A percentile compares a stretch with the other conserved stretches of the same genome.
Evolutionary conservation across 2,888 invertebrate species (phyloP).

Genomic region (Heteromurus nitidus): DNA sequence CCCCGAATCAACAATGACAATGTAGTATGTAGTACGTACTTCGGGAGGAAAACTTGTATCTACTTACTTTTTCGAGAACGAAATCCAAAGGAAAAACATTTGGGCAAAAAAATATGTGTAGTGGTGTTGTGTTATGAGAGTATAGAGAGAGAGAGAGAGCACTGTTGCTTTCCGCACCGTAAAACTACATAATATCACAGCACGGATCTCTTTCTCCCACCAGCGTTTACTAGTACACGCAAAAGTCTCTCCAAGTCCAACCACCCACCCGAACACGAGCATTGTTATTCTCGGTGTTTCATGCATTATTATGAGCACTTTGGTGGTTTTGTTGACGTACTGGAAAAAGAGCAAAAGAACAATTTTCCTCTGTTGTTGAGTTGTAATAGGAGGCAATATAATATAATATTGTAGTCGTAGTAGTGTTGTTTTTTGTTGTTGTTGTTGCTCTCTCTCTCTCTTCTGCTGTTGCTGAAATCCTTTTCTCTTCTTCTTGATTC

Average conservation of each 20-base stretch:
- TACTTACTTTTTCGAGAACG: too few species aligned
- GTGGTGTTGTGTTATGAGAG: too few species aligned
- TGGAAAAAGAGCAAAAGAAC: slow-evolving; percentile 23
- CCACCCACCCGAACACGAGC: not conserved
- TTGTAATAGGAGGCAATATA: not conserved
- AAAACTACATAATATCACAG: not conserved
- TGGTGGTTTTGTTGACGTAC: slow-evolving; percentile 40
- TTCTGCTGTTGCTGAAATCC: not conserved
- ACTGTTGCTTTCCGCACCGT: not conserved
- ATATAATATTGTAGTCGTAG: not conserved
- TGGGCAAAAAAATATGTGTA: too few species aligned
- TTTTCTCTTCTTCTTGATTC: slow-evolving; percentile 8
- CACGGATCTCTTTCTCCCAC: not conserved
- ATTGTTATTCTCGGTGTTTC: slow-evolving; percentile 18
- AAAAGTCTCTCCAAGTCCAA: too few species aligned
- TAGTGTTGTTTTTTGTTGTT: not conserved
- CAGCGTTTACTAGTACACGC: too few species aligned
- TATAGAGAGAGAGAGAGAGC: too few species aligned
- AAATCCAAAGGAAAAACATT: too few species aligned
- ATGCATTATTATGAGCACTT: slow-evolving; percentile 29
- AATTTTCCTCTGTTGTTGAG: slow-evolving; percentile 11
- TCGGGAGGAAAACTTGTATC: too few species aligned
- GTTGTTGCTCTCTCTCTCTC: not conserved
- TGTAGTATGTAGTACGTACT: too few species aligned
- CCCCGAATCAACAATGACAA: too few species aligned